phyloP scores from a whole-genome alignment of 1,140 invertebrate species.

The Chironomus striatipennis region DNA sequence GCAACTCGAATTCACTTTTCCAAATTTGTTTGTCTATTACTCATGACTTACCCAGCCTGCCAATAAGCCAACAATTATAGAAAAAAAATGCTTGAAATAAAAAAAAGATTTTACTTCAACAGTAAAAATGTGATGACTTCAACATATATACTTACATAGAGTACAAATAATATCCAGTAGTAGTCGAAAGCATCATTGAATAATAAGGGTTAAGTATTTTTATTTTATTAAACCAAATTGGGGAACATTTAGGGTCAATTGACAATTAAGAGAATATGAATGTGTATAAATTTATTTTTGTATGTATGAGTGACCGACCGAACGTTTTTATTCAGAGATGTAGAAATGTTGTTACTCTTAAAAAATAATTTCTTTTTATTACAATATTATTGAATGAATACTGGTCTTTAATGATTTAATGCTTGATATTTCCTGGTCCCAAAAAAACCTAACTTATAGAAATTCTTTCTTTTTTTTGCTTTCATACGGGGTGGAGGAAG shows the following conservation, averaged over 20 bases:
- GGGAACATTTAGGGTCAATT: conserved; percentile 20
- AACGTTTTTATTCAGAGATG: background rate
- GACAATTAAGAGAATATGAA: background rate
- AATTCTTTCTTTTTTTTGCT: background rate
- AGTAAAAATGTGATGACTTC: background rate
- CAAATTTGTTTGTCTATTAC: no score
- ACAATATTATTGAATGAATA: background rate
- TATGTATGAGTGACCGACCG: background rate
- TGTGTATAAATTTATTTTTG: no score
- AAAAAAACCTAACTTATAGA: background rate
- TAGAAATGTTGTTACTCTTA: background rate
- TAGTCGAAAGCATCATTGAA: background rate
- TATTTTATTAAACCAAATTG: conserved; percentile 23
- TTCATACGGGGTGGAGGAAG: background rate
- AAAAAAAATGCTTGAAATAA: no score
- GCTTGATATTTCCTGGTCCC: background rate
- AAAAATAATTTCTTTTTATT: background rate
- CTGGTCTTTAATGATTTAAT: conserved; percentile 9
- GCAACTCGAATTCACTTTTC: no score
- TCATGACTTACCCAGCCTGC: no score
- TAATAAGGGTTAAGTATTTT: conserved; percentile 24
- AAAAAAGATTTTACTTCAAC: no score
- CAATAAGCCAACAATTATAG: no score
- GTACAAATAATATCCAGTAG: background rate
- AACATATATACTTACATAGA: background rate